phyloP scores from a whole-genome alignment of 92 coral and sea anemone genomes.

The Zoanthus solanderi region DNA sequence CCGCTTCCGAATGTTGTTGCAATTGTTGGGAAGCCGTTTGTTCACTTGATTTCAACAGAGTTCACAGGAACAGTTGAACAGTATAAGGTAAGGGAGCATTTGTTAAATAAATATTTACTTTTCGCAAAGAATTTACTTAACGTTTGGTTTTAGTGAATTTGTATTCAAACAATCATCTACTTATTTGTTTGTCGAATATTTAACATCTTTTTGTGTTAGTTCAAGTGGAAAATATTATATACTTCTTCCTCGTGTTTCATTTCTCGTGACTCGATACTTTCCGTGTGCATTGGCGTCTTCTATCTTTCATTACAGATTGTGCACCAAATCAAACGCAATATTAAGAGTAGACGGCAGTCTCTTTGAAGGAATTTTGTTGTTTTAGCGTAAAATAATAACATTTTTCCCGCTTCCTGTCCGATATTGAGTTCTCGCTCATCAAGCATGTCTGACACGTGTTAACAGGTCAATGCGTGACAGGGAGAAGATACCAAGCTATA shows the following conservation, averaged over 20 bases:
- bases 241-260: not conserved
- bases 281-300: not conserved
- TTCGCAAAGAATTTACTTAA: not conserved
- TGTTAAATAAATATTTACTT: not conserved
- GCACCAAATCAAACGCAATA: not conserved
- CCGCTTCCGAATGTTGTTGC: constrained; percentile 81
- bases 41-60: constrained; percentile 62
- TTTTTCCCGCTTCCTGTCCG: constrained; percentile 38
- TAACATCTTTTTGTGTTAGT: not conserved
- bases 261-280: constrained; percentile 9
- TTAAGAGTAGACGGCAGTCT: constrained; percentile 11
- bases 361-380: constrained; percentile 31
- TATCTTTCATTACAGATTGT: constrained; percentile 23
- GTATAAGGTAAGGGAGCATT: constrained; percentile 60
- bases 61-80: constrained; percentile 36
- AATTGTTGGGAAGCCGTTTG: constrained; percentile 84
- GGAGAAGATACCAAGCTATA: not conserved
- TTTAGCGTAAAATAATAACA: constrained; percentile 32
- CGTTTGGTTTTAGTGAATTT: not conserved
- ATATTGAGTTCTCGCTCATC: constrained; percentile 25
- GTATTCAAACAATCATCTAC: not conserved
- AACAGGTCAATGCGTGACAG: constrained; percentile 34
- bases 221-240: not conserved
- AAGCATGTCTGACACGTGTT: constrained; percentile 34
- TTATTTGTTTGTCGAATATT: not conserved